phyloP scores from a whole-genome alignment of 92 coral and sea anemone genomes.

The Siderastrea radians region DNA sequence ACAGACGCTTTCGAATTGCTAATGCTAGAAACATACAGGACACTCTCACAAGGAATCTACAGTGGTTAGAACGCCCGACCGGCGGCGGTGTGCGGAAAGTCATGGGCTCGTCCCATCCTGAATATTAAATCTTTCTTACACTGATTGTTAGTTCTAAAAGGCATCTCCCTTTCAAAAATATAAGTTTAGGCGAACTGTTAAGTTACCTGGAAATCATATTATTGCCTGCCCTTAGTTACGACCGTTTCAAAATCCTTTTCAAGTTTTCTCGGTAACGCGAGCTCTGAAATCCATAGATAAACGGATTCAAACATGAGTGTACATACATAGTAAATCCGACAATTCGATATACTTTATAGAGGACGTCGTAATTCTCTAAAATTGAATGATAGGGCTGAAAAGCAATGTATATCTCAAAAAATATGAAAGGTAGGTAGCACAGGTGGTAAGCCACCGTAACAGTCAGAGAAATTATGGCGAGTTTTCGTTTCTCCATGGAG shows the following conservation, averaged over 20 bases:
- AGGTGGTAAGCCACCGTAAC: slow-evolving; percentile 37
- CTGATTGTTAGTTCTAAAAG: no score
- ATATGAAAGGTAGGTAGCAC: slow-evolving; percentile 43
- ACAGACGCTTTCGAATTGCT: no score
- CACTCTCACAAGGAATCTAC: no score
- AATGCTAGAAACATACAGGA: no score
- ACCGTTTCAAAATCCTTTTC: not conserved
- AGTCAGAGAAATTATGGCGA: slow-evolving; percentile 34
- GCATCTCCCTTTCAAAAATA: no score
- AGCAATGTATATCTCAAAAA: slow-evolving; percentile 35
- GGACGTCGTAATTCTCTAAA: slow-evolving; percentile 22
- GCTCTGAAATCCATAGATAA: slow-evolving; percentile 52
- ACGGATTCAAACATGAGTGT: slow-evolving; percentile 44
- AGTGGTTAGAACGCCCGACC: no score
- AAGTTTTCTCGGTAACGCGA: slow-evolving; percentile 32
- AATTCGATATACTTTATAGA: slow-evolving; percentile 37
- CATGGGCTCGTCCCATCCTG: no score
- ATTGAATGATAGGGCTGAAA: slow-evolving; percentile 7
- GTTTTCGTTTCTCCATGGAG: slow-evolving; percentile 26
- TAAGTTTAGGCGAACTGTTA: no score
- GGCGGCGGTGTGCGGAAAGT: no score
- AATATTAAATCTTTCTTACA: no score
- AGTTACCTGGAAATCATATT: not conserved
- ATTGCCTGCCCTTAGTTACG: not conserved
- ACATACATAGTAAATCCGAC: slow-evolving; percentile 40